Percentiles rank a stretch among this genome's conserved stretches.
Evolutionary conservation across 2,797 vertebrate genomes (phyloP).

Genomic region (Cyclura pinguis): DNA sequence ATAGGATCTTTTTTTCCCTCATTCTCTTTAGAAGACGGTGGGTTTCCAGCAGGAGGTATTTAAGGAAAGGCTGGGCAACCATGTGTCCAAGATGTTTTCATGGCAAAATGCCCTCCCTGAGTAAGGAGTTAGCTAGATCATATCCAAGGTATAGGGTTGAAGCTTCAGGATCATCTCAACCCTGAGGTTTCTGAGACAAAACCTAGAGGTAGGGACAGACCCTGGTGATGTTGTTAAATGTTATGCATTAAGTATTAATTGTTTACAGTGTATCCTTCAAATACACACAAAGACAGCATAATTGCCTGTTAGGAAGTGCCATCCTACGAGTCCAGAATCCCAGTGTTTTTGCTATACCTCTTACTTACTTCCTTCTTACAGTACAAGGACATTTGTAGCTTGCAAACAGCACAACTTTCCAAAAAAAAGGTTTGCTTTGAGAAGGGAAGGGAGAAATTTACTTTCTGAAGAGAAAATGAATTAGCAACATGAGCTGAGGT

Average conservation of each 20-base stretch:
- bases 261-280: no score
- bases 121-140: neutral
- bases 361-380: accelerated
- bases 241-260: no score
- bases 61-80: neutral
- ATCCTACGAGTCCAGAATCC: neutral
- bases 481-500: constrained; percentile 24
- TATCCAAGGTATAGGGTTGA: no score
- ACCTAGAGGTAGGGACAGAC: no score
- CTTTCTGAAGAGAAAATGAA: constrained; percentile 22
- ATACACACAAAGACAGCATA: no score
- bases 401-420: neutral
- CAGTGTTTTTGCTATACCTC: neutral
- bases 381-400: neutral
- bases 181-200: no score
- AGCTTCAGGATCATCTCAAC: no score
- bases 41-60: neutral
- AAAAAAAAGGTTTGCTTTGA: constrained; percentile 5
- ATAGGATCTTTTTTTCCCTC: no score
- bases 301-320: no score
- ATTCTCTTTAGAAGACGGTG: neutral
- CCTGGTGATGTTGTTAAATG: no score
- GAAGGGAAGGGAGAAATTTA: constrained; percentile 8
- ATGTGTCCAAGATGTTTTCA: neutral
- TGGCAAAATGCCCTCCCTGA: neutral